Conservation (phyloP, 2,888 invertebrate species). For the Perizoma affinitatum region DNA sequence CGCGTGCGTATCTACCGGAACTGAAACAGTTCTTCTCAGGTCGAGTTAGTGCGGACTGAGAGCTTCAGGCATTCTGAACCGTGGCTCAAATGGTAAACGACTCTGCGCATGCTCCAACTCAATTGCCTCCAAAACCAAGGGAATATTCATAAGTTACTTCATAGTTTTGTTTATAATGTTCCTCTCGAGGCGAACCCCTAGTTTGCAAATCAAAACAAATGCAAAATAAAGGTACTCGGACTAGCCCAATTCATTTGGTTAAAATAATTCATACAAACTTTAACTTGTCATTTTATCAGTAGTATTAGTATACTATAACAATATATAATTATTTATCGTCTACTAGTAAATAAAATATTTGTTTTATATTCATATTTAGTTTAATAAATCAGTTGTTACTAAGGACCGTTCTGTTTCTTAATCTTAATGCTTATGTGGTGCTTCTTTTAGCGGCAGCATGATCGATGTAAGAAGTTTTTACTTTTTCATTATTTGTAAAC, state of each 20-base stretch:
- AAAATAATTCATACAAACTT: constrained; percentile 21
- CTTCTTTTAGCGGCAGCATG: too few relatives aligned
- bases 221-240: constrained; percentile 29
- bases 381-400: too few relatives aligned
- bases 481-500: too few relatives aligned
- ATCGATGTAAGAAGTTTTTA: too few relatives aligned
- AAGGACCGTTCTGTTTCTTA: too few relatives aligned
- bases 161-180: constrained; percentile 73
- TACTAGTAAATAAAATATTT: neutral
- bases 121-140: constrained; percentile 70
- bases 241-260: constrained; percentile 25
- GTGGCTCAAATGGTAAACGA: constrained; percentile 57
- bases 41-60: constrained; percentile 48
- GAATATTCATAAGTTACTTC: constrained; percentile 78
- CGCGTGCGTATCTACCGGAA: constrained; percentile 39
- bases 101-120: constrained; percentile 66
- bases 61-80: constrained; percentile 69
- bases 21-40: constrained; percentile 42
- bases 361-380: too few relatives aligned
- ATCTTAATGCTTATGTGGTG: too few relatives aligned
- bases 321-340: too few relatives aligned
- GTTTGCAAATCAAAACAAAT: constrained; percentile 53
- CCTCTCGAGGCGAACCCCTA: constrained; percentile 46
- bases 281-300: neutral
- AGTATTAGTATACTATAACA: too few relatives aligned